A percentile compares a stretch with the other conserved stretches of the same genome.
Conservation (phyloP, 2,888 invertebrate species). For the Cyrtodaria siliqua region DNA sequence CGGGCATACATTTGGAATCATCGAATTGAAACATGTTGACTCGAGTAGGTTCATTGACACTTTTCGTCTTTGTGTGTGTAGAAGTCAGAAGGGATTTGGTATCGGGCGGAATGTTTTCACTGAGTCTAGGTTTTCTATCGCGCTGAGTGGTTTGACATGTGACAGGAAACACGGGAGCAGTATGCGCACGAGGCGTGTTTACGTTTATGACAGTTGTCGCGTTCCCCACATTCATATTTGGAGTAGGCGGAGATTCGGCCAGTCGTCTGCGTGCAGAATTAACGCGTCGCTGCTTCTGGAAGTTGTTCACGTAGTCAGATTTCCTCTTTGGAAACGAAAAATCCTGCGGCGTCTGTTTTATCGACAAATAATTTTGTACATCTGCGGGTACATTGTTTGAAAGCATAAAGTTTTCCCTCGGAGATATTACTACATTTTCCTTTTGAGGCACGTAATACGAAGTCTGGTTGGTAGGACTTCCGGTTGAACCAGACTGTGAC, state of each 20-base stretch:
- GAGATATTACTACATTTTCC: too few relatives aligned
- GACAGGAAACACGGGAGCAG: slow-evolving; percentile 63
- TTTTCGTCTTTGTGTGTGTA: slow-evolving; percentile 1
- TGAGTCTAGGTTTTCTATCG: slow-evolving; percentile 7
- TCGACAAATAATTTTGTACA: slow-evolving; percentile 17
- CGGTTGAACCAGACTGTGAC: too few relatives aligned
- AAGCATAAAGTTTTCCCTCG: slow-evolving; percentile 42
- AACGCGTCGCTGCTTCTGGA: slow-evolving; percentile 70
- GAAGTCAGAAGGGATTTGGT: background rate
- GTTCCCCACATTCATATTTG: background rate
- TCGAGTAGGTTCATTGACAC: slow-evolving; percentile 29
- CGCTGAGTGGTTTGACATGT: slow-evolving; percentile 49
- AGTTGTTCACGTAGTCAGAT: slow-evolving; percentile 72
- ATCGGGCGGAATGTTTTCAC: background rate
- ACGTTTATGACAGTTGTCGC: slow-evolving; percentile 7
- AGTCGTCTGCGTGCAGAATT: slow-evolving; percentile 70
- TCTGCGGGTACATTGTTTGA: slow-evolving; percentile 21
- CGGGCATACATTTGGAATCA: slow-evolving; percentile 50
- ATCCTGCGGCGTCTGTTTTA: slow-evolving; percentile 28
- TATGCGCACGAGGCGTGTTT: slow-evolving; percentile 49
- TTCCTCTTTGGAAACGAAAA: slow-evolving; percentile 67
- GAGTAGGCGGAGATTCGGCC: slow-evolving; percentile 54
- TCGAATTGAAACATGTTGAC: slow-evolving; percentile 59
- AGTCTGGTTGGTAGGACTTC: too few relatives aligned
- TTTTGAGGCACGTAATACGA: too few relatives aligned